These are phyloP conservation scores for Perizoma flavofasciatum DNA, from an alignment of 2,888 invertebrate genomes.

Conservation along the genomic window DNA sequence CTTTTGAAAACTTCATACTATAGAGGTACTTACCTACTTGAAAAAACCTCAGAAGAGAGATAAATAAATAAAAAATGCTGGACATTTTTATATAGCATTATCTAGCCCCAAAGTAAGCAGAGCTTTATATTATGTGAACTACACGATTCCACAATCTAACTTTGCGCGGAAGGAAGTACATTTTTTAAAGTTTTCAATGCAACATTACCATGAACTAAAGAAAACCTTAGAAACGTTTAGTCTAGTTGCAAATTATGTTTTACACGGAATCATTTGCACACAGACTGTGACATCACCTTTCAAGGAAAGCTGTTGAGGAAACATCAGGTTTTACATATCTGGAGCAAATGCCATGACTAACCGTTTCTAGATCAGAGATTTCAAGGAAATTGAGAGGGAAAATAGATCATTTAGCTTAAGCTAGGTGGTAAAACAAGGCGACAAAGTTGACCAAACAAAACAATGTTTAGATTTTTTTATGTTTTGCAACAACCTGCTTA, in stretches of 20 bases:
- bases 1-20: not conserved
- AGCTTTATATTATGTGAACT: no score
- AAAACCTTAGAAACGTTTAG: not conserved
- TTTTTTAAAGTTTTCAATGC: no score
- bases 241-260: slow-evolving; percentile 16
- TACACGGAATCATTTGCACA: slow-evolving; percentile 32
- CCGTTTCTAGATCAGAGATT: slow-evolving; percentile 15
- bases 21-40: not conserved
- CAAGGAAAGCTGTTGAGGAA: slow-evolving; percentile 32
- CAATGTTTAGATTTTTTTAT: not conserved
- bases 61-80: no score
- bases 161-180: no score
- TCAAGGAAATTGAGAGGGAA: slow-evolving; percentile 18
- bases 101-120: no score
- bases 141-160: no score
- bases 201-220: not conserved
- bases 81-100: no score
- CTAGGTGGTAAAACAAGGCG: not conserved
- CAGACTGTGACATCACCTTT: slow-evolving; percentile 32
- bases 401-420: slow-evolving; percentile 7
- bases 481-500: not conserved
- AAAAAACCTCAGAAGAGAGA: not conserved
- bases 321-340: slow-evolving; percentile 30
- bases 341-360: slow-evolving; percentile 32
- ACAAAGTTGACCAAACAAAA: not conserved